These are phyloP conservation scores for Siniperca undulata DNA, from an alignment of 2,797 vertebrate genomes.

Conservation along the genomic window DNA sequence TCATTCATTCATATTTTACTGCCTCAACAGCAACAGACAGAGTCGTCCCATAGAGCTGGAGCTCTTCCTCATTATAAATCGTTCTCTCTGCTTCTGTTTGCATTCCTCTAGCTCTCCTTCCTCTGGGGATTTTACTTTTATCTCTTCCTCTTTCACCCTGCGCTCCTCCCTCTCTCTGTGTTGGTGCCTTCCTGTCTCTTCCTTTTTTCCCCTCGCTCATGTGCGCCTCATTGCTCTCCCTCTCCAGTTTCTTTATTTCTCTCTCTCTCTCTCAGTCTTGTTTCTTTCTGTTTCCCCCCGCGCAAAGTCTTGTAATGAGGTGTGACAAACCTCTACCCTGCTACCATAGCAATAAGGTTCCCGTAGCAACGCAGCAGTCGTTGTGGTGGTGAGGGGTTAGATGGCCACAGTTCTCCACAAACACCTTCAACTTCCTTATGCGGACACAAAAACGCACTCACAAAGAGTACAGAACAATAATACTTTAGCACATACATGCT, in stretches of 20 bases:
- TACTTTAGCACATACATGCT: neutral
- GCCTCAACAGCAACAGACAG: slow-evolving; percentile 44
- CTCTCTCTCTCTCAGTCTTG: slow-evolving; percentile 39
- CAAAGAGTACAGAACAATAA: neutral
- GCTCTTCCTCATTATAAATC: slow-evolving; percentile 56
- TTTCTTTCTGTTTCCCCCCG: slow-evolving; percentile 52
- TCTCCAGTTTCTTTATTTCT: slow-evolving; percentile 57
- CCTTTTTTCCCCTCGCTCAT: slow-evolving; percentile 37
- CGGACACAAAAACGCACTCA: neutral
- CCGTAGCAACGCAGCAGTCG: slow-evolving; percentile 74
- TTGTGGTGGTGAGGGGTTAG: slow-evolving; percentile 48
- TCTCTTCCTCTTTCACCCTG: slow-evolving; percentile 67
- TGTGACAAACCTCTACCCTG: slow-evolving; percentile 79
- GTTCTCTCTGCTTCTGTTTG: slow-evolving; percentile 60
- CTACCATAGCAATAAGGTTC: slow-evolving; percentile 82
- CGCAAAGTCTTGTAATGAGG: slow-evolving; percentile 81
- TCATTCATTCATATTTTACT: slow-evolving; percentile 82
- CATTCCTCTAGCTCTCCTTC: slow-evolving; percentile 70
- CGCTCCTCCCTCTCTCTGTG: slow-evolving; percentile 50
- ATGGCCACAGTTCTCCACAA: slow-evolving; percentile 41
- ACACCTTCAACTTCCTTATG: slow-evolving; percentile 48
- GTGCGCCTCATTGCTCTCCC: slow-evolving; percentile 55
- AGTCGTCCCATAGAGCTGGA: slow-evolving; percentile 37
- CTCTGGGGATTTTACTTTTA: slow-evolving; percentile 69
- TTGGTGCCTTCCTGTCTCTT: slow-evolving; percentile 66